These are phyloP conservation scores for Lasioglossum oenotherae DNA, from an alignment of 2,888 invertebrate species.

Conservation along the genomic window DNA sequence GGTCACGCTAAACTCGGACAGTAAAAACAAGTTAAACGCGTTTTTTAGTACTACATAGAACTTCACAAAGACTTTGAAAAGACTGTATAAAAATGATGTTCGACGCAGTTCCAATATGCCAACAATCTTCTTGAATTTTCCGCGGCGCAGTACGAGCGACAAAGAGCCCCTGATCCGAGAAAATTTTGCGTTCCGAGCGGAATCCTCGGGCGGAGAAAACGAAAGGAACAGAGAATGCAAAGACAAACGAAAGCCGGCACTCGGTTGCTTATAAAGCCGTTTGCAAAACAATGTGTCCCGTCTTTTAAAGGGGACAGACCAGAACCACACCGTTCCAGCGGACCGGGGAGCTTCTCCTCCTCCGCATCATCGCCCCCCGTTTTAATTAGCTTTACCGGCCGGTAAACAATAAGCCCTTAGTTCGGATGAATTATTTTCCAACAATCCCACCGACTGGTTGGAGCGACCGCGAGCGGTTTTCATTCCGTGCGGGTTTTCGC, in stretches of 20 bases:
- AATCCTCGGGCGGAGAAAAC: not conserved
- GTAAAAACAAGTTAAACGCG: too few species aligned
- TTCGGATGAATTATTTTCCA: conserved; percentile 76
- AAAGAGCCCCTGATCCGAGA: conserved; percentile 18
- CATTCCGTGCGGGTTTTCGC: conserved; percentile 47
- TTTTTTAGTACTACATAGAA: too few species aligned
- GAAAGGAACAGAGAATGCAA: not conserved
- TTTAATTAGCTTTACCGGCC: conserved; percentile 69
- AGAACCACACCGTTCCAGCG: not conserved
- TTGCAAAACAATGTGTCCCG: conserved; percentile 53
- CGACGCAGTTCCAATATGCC: not conserved
- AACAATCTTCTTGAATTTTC: not conserved
- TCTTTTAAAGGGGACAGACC: conserved; percentile 48
- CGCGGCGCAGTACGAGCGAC: not conserved
- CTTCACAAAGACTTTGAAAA: too few species aligned
- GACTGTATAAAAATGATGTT: not conserved
- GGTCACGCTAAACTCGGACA: too few species aligned
- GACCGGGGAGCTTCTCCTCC: not conserved
- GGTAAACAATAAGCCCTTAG: conserved; percentile 72
- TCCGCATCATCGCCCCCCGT: conserved; percentile 33
- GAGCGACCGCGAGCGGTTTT: conserved; percentile 39
- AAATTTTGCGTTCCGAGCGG: conserved; percentile 51
- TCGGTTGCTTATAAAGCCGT: conserved; percentile 50
- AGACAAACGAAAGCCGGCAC: conserved; percentile 31
- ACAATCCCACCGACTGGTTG: conserved; percentile 58